These are phyloP conservation scores for Anhinga anhinga DNA, from an alignment of 2,113 vertebrate genomes.

Conservation along the genomic window DNA sequence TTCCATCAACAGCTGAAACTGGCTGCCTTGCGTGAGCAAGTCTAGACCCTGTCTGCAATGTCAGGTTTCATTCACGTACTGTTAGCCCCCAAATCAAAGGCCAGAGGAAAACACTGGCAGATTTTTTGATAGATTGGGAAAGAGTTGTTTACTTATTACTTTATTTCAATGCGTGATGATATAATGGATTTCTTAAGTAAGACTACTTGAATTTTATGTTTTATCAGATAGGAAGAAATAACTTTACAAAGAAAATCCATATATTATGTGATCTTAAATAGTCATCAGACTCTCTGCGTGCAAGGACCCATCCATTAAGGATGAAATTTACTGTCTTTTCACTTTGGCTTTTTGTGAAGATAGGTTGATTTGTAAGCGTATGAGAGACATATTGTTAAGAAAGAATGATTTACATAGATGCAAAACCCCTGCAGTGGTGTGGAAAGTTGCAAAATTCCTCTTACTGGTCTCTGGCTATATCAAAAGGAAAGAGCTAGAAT, in stretches of 20 bases:
- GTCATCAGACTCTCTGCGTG: neutral
- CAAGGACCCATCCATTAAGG: neutral
- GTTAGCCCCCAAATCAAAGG: neutral
- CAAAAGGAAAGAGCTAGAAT: neutral
- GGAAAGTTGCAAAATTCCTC: neutral
- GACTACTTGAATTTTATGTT: neutral
- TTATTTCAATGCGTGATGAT: conserved; percentile 37
- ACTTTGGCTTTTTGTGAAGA: neutral
- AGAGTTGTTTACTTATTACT: neutral
- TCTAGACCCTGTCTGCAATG: neutral
- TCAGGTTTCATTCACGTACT: neutral
- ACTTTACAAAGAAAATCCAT: neutral
- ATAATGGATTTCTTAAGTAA: neutral
- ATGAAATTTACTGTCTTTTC: neutral
- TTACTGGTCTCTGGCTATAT: neutral
- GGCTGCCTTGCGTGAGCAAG: neutral
- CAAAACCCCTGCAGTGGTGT: neutral
- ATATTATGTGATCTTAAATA: neutral
- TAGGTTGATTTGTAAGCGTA: neutral
- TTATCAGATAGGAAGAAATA: neutral
- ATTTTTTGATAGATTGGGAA: neutral
- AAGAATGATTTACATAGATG: neutral
- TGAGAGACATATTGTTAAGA: neutral
- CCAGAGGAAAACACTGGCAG: neutral
- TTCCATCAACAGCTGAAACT: neutral